These are phyloP conservation scores for Philaenus spumarius DNA, from an alignment of 1,140 invertebrate species.

Conservation along the genomic window DNA sequence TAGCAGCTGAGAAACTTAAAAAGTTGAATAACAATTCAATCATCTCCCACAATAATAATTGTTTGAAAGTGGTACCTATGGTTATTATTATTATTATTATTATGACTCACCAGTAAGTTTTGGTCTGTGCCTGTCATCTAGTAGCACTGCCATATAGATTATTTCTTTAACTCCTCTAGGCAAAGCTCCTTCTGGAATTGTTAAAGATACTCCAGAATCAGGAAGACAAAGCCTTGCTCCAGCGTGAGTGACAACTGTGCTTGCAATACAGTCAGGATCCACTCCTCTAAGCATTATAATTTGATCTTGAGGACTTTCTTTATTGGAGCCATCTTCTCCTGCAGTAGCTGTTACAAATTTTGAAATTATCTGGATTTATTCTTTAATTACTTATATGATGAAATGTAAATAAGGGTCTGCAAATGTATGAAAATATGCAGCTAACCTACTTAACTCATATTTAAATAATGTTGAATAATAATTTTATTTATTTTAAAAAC, in stretches of 20 bases:
- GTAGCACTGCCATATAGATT: slow-evolving; percentile 78
- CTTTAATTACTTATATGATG: too few species aligned
- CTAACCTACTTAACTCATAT: too few species aligned
- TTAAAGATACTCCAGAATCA: slow-evolving; percentile 75
- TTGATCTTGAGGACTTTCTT: background rate
- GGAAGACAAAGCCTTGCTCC: slow-evolving; percentile 76
- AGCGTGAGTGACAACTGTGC: slow-evolving; percentile 54
- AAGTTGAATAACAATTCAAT: background rate
- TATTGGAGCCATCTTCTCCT: background rate
- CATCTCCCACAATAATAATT: background rate
- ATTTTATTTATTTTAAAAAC: too few species aligned
- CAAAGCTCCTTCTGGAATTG: slow-evolving; percentile 81
- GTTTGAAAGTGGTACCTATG: too few species aligned
- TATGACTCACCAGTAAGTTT: slow-evolving; percentile 62
- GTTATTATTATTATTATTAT: background rate
- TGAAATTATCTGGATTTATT: too few species aligned
- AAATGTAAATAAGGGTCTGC: too few species aligned
- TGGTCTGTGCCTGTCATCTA: slow-evolving; percentile 83
- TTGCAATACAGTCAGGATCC: slow-evolving; percentile 47
- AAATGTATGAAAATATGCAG: too few species aligned
- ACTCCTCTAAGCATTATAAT: slow-evolving; percentile 28
- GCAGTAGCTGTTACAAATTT: background rate
- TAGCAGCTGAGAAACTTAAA: background rate
- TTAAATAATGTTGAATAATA: too few species aligned
- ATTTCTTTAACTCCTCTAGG: slow-evolving; percentile 73